Conservation (phyloP, 2,113 vertebrate species). For the Nettapus auritus region DNA sequence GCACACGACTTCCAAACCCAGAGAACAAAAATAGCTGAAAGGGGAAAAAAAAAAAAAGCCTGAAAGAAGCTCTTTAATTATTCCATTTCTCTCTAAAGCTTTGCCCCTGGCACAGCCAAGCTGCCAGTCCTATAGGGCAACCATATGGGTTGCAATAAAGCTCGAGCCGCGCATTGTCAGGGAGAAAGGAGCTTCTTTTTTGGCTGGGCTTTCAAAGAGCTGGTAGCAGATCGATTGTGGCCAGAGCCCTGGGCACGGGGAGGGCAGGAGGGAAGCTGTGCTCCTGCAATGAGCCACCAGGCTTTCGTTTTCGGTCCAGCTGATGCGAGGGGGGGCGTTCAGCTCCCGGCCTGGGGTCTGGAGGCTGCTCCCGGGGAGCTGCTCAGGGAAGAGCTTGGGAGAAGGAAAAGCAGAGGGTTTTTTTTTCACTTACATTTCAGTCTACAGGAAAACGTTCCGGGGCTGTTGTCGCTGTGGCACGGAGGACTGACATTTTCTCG, state of each 20-base stretch:
- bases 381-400: not conserved
- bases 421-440: not conserved
- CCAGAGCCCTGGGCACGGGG: not conserved
- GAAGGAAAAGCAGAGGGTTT: not conserved
- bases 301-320: not conserved
- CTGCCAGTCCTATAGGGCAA: not conserved
- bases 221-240: not conserved
- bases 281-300: not conserved
- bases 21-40: slow-evolving; percentile 48
- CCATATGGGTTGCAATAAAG: not conserved
- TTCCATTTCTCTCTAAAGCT: not conserved
- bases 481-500: not conserved
- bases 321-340: not conserved
- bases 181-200: not conserved
- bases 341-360: not conserved
- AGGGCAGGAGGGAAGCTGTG: not conserved
- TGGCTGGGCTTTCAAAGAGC: not conserved
- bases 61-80: not conserved
- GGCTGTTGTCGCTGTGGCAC: not conserved
- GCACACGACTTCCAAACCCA: slow-evolving; percentile 1
- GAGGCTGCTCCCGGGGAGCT: not conserved
- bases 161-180: not conserved
- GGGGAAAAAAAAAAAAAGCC: not conserved
- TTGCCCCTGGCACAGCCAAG: not conserved
- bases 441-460: not conserved